Evolutionary conservation across 2,888 invertebrate species (phyloP), one percentile per base, ranked within the genome.

Genomic region (Ormyrus labotus): DNA sequence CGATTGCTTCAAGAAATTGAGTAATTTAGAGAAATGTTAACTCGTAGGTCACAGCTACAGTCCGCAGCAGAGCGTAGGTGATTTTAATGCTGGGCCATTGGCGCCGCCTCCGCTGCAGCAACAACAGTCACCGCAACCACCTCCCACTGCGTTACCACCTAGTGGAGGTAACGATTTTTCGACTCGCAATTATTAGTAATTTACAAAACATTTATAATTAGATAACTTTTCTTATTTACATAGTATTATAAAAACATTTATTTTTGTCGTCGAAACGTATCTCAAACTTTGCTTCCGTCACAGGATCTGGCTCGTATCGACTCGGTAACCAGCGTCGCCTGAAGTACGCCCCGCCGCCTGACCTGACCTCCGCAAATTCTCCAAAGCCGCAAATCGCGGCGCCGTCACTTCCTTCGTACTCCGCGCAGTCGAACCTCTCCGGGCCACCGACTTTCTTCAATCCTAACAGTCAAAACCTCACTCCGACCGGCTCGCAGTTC

Each of bases 281-380:
- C 34, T 58, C 10, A 55, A 10, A 50, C 57, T 57, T 57, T 50
- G 0, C 64, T 50, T 34, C 19, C 19, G 53, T 87, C 85, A 7
- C 80, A 89, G 89, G 87, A 47, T 58, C 84, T 1, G 83, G 84
- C 34, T 90, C 89, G 60, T 96, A 94, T 89, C 92, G 96, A 55
- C 92, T 96, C 76, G 92, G 94, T 0, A 94, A 94, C 5, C 93
- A 93, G 85, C 93, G 93, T 85, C 94, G 95, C 88, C 94, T 95
- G 86, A 91, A 93, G 5, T 96, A 96, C 89, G 96, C 96, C 0
- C 95, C 94, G 86, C 94, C 95, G 85, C 96, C 96, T 0, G 96
- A 96, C 0, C 88, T 96, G 5, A 87, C 88, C 51, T 50, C 70
- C 70, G 67, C 67, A 4, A 67, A 19, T 11, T 70, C 10, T 34